Evolutionary conservation across 2,113 vertebrate species (phyloP), one percentile per base, ranked within the genome.

Genomic region (Gymnorhina tibicen): DNA sequence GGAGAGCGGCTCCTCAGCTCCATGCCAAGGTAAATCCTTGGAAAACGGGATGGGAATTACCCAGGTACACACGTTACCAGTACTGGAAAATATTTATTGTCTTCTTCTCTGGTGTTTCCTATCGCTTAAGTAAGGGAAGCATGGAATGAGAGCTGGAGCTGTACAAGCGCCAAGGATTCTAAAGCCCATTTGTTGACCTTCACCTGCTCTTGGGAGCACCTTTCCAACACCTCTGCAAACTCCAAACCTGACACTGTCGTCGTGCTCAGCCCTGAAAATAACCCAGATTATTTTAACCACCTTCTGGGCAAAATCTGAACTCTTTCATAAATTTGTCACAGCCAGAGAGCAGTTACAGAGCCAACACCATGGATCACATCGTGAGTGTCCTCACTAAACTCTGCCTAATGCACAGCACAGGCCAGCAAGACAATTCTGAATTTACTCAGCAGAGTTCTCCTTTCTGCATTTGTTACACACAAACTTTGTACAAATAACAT

Each of bases 1-100:
- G 52, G 42, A 53, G 42, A 92, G 50, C 0, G 2, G 59, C 18
- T 26, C 50, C 49, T 47, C 35, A 8, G 67, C 55, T 66, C 47
- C 3, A 0, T 1, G 6, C 11, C 67, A 32, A 24, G 59, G 49
- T 26, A 50, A 76, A 28, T 10, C 9, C 75, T 50, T 35, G 62
- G 62, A 23, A 49, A 75, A 46, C 0, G 0, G 19, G 13, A 1
- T 11, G 69, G 28, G 53, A 35, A 6, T 47, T 4, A 21, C 35
- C 30, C 66, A 58, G 55, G 17, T 13, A 18, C 33, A 30, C 18
- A 14, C 6, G 3, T 16, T 16, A 30, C 16, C 58, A 70, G 13
- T 39, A 18, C 7, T 39, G 85, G 22, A 79, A 72, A 60, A 35
- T 27, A 3, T 30, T 50, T 70, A 32, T 69, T 13, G 28, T 62